Evolutionary conservation across 2,113 vertebrate species (phyloP).

Genomic region (Percina caprodes): DNA sequence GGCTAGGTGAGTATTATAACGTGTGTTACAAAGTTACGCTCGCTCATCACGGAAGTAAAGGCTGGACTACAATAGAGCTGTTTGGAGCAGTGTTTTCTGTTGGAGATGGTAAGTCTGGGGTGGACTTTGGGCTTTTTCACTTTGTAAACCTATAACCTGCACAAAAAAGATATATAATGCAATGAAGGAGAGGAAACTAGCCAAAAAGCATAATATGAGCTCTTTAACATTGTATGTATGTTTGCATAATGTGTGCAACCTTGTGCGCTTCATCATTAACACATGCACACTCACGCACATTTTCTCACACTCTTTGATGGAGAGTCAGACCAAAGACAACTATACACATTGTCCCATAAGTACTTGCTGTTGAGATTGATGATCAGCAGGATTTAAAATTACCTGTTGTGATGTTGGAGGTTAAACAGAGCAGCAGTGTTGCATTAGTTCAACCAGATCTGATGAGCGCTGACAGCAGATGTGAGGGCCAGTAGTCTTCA

Average conservation of each 20-base stretch:
- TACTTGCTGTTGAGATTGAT: slow-evolving; percentile 17
- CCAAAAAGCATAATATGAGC: no score
- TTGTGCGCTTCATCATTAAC: background rate
- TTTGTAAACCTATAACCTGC: no score
- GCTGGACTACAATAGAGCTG: no score
- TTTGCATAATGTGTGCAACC: background rate
- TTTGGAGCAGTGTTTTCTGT: no score
- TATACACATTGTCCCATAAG: slow-evolving; percentile 30
- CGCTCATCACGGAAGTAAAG: no score
- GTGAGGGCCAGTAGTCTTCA: slow-evolving; percentile 31
- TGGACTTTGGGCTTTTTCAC: no score
- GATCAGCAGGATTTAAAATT: slow-evolving; percentile 37
- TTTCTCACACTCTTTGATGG: slow-evolving; percentile 18
- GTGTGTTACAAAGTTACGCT: no score
- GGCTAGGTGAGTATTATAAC: no score
- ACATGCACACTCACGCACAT: no score
- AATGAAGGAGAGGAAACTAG: no score
- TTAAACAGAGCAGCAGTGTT: slow-evolving; percentile 34
- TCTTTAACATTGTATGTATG: background rate
- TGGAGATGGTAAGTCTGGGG: no score
- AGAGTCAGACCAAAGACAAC: slow-evolving; percentile 27
- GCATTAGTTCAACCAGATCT: slow-evolving; percentile 17
- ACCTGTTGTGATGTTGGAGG: slow-evolving; percentile 41
- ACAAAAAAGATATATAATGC: no score
- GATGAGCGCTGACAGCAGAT: slow-evolving; percentile 48